Evolutionary conservation across 2,797 vertebrate genomes (phyloP).

Genomic region (Lagocephalus sceleratus): DNA sequence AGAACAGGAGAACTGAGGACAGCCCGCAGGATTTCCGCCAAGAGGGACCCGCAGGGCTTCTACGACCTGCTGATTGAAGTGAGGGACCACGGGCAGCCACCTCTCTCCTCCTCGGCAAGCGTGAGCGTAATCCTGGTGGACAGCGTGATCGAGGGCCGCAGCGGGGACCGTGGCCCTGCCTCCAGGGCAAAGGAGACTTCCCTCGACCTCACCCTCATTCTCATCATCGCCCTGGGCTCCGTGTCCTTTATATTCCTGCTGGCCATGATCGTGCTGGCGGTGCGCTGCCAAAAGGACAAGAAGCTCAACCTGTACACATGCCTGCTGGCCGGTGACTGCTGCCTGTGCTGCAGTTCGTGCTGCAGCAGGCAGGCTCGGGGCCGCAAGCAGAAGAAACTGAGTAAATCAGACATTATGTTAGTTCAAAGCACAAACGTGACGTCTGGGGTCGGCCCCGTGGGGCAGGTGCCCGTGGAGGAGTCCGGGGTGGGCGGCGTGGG

Average conservation of each 20-base stretch:
- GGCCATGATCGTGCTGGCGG: constrained; percentile 95
- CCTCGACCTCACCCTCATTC: constrained; percentile 93
- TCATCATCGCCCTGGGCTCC: constrained; percentile 95
- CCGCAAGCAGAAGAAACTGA: constrained; percentile 93
- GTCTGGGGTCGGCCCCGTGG: constrained; percentile 71
- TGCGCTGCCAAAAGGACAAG: constrained; percentile 97
- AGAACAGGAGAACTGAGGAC: constrained; percentile 93
- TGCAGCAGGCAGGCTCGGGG: constrained; percentile 87
- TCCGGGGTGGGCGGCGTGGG: constrained; percentile 75
- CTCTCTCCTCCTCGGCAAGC: constrained; percentile 90
- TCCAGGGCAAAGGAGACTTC: constrained; percentile 83
- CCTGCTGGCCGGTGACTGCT: constrained; percentile 88
- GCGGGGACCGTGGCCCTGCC: constrained; percentile 76
- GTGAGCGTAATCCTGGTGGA: constrained; percentile 91
- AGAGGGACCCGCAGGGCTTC: constrained; percentile 87
- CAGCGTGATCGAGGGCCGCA: constrained; percentile 81
- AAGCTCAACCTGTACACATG: constrained; percentile 94
- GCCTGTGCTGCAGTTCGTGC: constrained; percentile 85
- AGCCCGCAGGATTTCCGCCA: constrained; percentile 85
- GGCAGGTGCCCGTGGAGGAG: constrained; percentile 87
- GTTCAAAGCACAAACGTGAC: constrained; percentile 91
- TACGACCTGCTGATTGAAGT: constrained; percentile 95
- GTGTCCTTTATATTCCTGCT: constrained; percentile 95
- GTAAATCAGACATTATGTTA: constrained; percentile 98
- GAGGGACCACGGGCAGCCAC: constrained; percentile 94